A percentile compares a stretch with the other conserved stretches of the same genome.
phyloP scores from a whole-genome alignment of 2,113 vertebrate genomes.

The Sylvilagus bachmani region DNA sequence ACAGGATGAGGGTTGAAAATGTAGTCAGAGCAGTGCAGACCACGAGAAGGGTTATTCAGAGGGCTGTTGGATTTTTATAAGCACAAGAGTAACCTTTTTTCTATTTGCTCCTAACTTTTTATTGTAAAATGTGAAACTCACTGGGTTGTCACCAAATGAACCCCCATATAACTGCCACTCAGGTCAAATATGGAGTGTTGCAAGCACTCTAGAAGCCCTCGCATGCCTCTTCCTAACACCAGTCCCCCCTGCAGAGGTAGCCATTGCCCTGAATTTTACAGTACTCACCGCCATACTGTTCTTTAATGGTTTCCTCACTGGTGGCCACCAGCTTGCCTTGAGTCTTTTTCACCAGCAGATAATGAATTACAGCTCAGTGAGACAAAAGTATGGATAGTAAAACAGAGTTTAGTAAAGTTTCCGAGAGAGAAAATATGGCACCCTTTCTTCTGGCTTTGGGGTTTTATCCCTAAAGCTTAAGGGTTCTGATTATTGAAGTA shows the following conservation, averaged over 20 bases:
- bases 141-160: not conserved
- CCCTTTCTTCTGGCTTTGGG: too few species aligned
- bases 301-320: not conserved
- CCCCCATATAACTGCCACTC: not conserved
- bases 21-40: not conserved
- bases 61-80: not conserved
- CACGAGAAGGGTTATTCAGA: not conserved
- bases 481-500: too few species aligned
- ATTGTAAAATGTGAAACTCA: not conserved
- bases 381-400: too few species aligned
- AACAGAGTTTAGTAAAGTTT: too few species aligned
- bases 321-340: too few species aligned
- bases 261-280: not conserved
- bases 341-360: too few species aligned
- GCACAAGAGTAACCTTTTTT: not conserved
- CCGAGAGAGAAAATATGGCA: too few species aligned
- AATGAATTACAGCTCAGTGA: too few species aligned
- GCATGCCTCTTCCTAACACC: not conserved
- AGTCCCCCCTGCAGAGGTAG: not conserved
- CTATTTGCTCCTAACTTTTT: slow-evolving; percentile 32
- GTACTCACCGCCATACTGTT: not conserved
- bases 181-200: not conserved
- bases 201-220: not conserved
- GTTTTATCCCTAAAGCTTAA: too few species aligned
- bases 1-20: not conserved